These are phyloP conservation scores for Lota lota DNA, from an alignment of 2,113 vertebrate genomes.

Conservation along the genomic window DNA sequence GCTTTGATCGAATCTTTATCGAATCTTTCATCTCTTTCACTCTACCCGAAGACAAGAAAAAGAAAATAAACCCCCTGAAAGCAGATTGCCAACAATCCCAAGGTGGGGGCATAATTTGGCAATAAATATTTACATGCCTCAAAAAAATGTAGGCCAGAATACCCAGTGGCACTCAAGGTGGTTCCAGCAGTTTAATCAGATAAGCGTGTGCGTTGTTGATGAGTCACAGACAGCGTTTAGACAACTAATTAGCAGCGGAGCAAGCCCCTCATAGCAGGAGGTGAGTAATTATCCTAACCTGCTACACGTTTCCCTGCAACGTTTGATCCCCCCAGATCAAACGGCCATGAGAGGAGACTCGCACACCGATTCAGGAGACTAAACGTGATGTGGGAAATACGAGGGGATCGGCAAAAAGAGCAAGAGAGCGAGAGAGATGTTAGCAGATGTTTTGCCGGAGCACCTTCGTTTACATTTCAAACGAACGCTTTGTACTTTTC, in stretches of 20 bases:
- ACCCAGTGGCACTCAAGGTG: slow-evolving; percentile 38
- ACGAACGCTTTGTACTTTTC: not conserved
- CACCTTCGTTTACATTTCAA: slow-evolving; percentile 7
- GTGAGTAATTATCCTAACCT: slow-evolving; percentile 62
- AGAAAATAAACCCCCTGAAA: slow-evolving; percentile 1
- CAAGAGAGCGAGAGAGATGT: not conserved
- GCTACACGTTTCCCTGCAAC: slow-evolving; percentile 28
- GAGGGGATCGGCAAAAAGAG: not conserved
- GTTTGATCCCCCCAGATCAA: slow-evolving; percentile 15
- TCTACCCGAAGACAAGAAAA: slow-evolving; percentile 1
- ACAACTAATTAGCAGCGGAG: slow-evolving; percentile 59
- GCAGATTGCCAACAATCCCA: slow-evolving; percentile 33
- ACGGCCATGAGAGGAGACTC: slow-evolving; percentile 16
- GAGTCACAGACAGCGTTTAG: slow-evolving; percentile 55
- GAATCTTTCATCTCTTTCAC: not conserved
- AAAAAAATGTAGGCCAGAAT: slow-evolving; percentile 38
- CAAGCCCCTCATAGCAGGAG: slow-evolving; percentile 47
- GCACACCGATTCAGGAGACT: slow-evolving; percentile 2
- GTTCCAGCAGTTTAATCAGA: slow-evolving; percentile 47
- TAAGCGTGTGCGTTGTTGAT: slow-evolving; percentile 33
- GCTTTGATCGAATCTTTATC: too few relatives aligned
- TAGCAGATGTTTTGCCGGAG: slow-evolving; percentile 2
- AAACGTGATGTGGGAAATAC: slow-evolving; percentile 1
- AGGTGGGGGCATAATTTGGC: slow-evolving; percentile 43
- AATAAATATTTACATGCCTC: slow-evolving; percentile 47